Conservation (phyloP, 2,888 invertebrate species). For the Amblyjoppa fuscipennis region DNA sequence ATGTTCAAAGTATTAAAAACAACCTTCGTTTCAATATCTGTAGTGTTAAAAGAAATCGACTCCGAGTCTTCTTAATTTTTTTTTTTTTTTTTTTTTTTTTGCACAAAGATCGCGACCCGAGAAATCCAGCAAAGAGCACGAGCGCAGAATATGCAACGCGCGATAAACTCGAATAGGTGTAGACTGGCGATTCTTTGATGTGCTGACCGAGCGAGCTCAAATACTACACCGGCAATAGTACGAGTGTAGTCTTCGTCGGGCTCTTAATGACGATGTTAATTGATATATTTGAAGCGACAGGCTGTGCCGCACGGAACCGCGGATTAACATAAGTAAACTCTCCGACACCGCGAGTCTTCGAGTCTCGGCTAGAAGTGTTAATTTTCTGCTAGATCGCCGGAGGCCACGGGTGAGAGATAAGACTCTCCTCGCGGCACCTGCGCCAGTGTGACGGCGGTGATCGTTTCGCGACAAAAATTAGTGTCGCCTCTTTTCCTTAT, state of each 20-base stretch:
- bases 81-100: neutral
- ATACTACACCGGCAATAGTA: conserved; percentile 16
- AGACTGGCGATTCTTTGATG: conserved; percentile 40
- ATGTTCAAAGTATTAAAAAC: conserved; percentile 16
- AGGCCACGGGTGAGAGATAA: conserved; percentile 38
- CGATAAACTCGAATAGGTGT: conserved; percentile 14
- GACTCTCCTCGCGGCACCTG: conserved; percentile 52
- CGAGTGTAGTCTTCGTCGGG: conserved; percentile 34
- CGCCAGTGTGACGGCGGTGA: conserved; percentile 39
- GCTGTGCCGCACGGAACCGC: conserved; percentile 69
- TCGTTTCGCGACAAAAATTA: conserved; percentile 66
- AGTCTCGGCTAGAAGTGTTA: conserved; percentile 81
- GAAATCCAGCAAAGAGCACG: conserved; percentile 1
- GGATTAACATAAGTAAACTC: conserved; percentile 84
- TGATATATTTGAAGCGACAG: conserved; percentile 82
- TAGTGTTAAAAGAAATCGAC: conserved; percentile 18
- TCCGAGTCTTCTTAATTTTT: neutral
- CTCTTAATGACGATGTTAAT: conserved; percentile 84
- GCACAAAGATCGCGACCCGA: conserved; percentile 21
- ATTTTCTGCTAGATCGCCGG: conserved; percentile 77
- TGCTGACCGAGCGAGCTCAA: conserved; percentile 38
- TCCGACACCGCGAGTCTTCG: conserved; percentile 73
- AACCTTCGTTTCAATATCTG: conserved; percentile 25
- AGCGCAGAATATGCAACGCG: conserved; percentile 12
- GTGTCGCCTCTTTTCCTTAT: conserved; percentile 59